phyloP scores from a whole-genome alignment of 2,113 vertebrate species.

The Cariama cristata region DNA sequence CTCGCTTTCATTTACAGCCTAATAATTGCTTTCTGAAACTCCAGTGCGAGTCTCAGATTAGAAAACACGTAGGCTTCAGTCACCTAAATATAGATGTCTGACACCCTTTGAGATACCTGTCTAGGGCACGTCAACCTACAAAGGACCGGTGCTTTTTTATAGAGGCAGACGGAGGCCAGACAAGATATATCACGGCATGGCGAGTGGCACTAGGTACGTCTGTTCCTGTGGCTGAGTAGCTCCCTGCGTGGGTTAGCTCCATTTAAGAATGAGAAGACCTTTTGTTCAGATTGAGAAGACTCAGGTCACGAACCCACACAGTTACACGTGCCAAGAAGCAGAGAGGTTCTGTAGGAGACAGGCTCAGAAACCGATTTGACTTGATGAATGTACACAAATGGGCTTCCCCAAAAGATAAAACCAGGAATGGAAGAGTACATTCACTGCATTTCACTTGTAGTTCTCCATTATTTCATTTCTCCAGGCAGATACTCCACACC shows the following conservation, averaged over 20 bases:
- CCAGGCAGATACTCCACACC: neutral
- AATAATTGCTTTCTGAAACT: neutral
- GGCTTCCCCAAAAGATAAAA: neutral
- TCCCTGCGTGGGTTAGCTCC: fast-evolving
- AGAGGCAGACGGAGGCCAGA: neutral
- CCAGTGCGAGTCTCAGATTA: fast-evolving
- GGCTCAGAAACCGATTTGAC: fast-evolving
- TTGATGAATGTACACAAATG: neutral
- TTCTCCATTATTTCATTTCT: neutral
- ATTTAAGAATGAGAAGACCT: neutral
- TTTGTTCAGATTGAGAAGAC: neutral
- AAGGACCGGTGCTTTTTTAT: neutral
- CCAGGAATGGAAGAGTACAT: neutral
- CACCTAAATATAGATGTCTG: neutral
- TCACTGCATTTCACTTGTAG: fast-evolving
- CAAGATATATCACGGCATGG: fast-evolving
- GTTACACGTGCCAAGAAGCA: neutral
- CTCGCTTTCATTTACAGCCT: neutral
- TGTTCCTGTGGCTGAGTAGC: fast-evolving
- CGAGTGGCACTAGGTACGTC: neutral
- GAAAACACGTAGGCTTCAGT: fast-evolving
- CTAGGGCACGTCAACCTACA: neutral
- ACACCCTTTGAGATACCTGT: neutral
- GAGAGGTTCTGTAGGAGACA: neutral
- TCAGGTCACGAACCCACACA: neutral